Percentiles rank a stretch among this genome's conserved stretches.
Evolutionary conservation across 2,888 invertebrate species (phyloP).

Genomic region (Onthophagus sagittarius): DNA sequence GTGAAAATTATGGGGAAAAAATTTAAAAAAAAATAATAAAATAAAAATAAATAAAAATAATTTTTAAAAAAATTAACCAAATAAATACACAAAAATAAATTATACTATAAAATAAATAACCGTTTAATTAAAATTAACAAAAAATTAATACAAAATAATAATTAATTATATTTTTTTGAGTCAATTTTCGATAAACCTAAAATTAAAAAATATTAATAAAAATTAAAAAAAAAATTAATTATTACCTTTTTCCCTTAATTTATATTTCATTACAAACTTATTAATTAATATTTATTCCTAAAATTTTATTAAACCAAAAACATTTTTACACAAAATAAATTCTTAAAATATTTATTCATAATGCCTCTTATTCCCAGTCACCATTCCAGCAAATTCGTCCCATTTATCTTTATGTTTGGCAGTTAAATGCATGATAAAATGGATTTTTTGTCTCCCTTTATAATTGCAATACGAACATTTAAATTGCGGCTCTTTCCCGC

Average conservation of each 20-base stretch:
- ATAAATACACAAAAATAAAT: neutral
- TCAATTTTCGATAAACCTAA: neutral
- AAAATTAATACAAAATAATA: neutral
- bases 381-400: conserved; percentile 30
- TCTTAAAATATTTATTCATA: neutral
- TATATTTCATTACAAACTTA: no score
- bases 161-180: neutral
- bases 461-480: conserved; percentile 42
- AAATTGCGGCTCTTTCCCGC: conserved; percentile 32
- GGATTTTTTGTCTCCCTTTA: conserved; percentile 43
- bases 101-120: neutral
- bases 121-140: neutral
- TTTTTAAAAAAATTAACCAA: neutral
- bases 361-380: neutral
- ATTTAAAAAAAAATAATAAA: neutral
- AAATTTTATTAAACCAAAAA: no score
- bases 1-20: neutral
- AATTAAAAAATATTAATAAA: neutral
- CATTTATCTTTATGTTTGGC: conserved; percentile 45
- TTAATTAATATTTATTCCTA: no score
- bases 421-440: conserved; percentile 44
- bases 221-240: no score
- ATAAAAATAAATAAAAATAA: neutral
- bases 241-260: no score
- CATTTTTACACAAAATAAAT: no score